phyloP scores from a whole-genome alignment of 92 coral and sea anemone species.

The Virgularia gustaviana region DNA sequence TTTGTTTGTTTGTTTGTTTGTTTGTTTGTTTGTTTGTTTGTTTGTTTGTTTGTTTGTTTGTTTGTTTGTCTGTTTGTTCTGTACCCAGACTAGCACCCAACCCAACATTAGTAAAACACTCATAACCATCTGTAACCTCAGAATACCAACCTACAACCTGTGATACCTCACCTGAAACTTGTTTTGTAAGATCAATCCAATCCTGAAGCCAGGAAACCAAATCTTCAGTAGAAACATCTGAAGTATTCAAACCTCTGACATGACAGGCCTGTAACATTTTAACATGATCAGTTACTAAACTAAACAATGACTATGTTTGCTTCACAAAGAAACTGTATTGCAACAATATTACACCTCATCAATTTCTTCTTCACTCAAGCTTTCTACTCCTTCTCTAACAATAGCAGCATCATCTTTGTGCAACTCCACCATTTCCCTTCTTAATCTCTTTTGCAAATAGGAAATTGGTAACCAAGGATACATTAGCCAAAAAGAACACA shows the following conservation, averaged over 20 bases:
- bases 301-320: neutral
- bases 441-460: slow-evolving; percentile 63
- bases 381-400: slow-evolving; percentile 72
- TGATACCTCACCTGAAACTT: slow-evolving; percentile 80
- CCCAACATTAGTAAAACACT: too few relatives aligned
- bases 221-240: slow-evolving; percentile 64
- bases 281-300: neutral
- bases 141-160: too few relatives aligned
- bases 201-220: slow-evolving; percentile 74
- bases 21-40: neutral
- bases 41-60: neutral
- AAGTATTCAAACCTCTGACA: slow-evolving; percentile 82
- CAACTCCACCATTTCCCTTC: slow-evolving; percentile 55
- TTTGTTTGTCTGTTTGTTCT: neutral
- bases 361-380: slow-evolving; percentile 65
- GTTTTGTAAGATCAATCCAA: slow-evolving; percentile 80
- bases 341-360: slow-evolving; percentile 54
- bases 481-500: slow-evolving; percentile 80
- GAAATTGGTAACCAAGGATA: slow-evolving; percentile 77
- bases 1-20: neutral
- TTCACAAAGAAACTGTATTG: neutral
- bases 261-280: slow-evolving; percentile 73
- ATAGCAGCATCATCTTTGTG: slow-evolving; percentile 87
- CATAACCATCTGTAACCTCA: too few relatives aligned
- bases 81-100: neutral